These are phyloP conservation scores for Glossosoma conforme DNA, from an alignment of 1,140 invertebrate species.

Conservation along the genomic window DNA sequence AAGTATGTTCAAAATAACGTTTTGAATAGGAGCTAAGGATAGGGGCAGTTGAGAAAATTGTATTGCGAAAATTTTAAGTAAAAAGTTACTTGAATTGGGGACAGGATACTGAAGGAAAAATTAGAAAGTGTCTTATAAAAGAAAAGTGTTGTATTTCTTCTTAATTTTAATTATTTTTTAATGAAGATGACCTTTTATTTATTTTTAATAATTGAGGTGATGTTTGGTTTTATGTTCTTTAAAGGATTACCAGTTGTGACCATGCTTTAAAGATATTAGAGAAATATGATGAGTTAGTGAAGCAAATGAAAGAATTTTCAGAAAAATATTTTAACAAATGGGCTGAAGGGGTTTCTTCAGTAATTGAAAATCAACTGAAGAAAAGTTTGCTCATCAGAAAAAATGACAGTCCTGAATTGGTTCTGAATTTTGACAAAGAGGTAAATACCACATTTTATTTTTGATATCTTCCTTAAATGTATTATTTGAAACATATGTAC, in stretches of 20 bases:
- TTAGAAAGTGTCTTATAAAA: too few relatives aligned
- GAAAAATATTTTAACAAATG: conserved; percentile 63
- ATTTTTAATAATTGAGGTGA: neutral
- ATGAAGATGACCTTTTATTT: neutral
- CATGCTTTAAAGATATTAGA: conserved; percentile 47
- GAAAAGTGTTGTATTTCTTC: too few relatives aligned
- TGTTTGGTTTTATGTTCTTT: too few relatives aligned
- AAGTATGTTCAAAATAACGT: too few relatives aligned
- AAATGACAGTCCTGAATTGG: conserved; percentile 53
- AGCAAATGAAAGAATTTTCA: conserved; percentile 62
- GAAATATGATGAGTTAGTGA: conserved; percentile 59
- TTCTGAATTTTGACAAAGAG: conserved; percentile 68
- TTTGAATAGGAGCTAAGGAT: too few relatives aligned
- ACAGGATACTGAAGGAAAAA: too few relatives aligned
- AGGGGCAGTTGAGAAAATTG: too few relatives aligned
- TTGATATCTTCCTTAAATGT: neutral
- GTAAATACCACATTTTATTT: conserved; percentile 37
- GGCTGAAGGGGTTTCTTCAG: conserved; percentile 54
- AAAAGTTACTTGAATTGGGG: too few relatives aligned
- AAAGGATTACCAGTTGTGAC: conserved; percentile 30
- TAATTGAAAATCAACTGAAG: conserved; percentile 61
- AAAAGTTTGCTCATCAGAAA: conserved; percentile 61
- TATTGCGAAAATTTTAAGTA: too few relatives aligned
- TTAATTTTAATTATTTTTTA: neutral
- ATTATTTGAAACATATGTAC: neutral